Conservation (phyloP, 2,797 vertebrate species). For the Enoplosus armatus region DNA sequence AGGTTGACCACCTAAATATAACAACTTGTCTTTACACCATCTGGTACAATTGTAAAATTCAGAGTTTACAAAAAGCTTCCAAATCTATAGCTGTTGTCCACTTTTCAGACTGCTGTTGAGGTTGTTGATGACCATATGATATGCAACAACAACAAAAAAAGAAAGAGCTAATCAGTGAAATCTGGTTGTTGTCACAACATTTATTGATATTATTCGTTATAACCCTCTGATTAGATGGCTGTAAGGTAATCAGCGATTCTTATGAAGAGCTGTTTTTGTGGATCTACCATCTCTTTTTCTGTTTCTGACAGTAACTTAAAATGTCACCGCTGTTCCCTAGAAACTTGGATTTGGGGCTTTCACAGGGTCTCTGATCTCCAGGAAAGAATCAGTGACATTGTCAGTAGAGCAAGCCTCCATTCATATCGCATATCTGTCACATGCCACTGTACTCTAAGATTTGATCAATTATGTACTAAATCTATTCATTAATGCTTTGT, state of each 20-base stretch:
- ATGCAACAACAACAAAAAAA: background rate
- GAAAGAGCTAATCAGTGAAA: background rate
- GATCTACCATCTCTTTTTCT: background rate
- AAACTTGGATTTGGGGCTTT: slow-evolving; percentile 30
- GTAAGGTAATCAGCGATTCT: slow-evolving; percentile 1
- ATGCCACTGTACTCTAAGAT: slow-evolving; percentile 52
- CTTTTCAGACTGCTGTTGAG: background rate
- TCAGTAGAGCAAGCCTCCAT: slow-evolving; percentile 34
- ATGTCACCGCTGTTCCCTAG: slow-evolving; percentile 21
- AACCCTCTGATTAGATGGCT: background rate
- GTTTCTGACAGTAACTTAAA: slow-evolving; percentile 32
- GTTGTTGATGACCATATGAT: background rate
- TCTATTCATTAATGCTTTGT: slow-evolving; percentile 76
- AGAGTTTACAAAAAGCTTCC: background rate
- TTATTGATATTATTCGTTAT: background rate
- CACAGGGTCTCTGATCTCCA: slow-evolving; percentile 57
- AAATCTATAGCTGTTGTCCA: background rate
- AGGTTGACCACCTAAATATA: background rate
- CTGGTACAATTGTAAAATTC: background rate
- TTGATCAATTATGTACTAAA: slow-evolving; percentile 79
- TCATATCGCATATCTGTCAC: slow-evolving; percentile 45
- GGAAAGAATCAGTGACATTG: slow-evolving; percentile 44
- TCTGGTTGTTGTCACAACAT: background rate
- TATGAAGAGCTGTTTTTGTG: background rate
- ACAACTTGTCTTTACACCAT: background rate